Evolutionary conservation across 1,140 invertebrate species (phyloP).

Genomic region (Polypedilum pembai): DNA sequence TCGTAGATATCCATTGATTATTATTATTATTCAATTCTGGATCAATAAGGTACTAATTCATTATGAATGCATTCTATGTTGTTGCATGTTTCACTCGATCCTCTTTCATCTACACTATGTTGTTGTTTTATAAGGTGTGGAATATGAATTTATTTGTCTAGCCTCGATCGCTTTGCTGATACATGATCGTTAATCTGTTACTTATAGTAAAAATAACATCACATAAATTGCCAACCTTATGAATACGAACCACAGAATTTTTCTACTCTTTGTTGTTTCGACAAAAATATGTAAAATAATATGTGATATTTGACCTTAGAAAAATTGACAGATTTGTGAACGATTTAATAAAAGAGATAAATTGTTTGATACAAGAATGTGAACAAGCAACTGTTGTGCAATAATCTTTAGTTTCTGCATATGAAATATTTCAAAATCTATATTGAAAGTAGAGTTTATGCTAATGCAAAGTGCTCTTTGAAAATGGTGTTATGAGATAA

Average conservation of each 20-base stretch:
- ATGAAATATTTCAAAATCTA: too few relatives aligned
- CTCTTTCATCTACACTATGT: not conserved
- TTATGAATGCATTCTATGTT: constrained; percentile 18
- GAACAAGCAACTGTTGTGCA: too few relatives aligned
- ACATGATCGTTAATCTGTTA: constrained; percentile 18
- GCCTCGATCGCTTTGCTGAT: not conserved
- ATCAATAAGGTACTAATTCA: constrained; percentile 27
- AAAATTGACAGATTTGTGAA: not conserved
- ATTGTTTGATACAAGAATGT: not conserved
- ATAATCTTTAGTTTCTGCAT: too few relatives aligned
- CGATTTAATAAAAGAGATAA: not conserved
- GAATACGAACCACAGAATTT: not conserved
- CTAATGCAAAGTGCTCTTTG: too few relatives aligned
- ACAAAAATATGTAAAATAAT: not conserved
- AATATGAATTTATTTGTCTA: constrained; percentile 25
- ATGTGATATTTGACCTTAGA: not conserved
- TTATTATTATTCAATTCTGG: constrained; percentile 22
- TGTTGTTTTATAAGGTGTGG: constrained; percentile 22
- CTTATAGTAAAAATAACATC: not conserved
- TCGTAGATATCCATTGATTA: not conserved
- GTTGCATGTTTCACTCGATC: not conserved
- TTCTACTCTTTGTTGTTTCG: not conserved
- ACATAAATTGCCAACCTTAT: not conserved
- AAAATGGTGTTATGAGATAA: too few relatives aligned
- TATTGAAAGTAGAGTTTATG: too few relatives aligned